phyloP scores from a whole-genome alignment of 2,113 vertebrate species.

The Archilochus colubris region DNA sequence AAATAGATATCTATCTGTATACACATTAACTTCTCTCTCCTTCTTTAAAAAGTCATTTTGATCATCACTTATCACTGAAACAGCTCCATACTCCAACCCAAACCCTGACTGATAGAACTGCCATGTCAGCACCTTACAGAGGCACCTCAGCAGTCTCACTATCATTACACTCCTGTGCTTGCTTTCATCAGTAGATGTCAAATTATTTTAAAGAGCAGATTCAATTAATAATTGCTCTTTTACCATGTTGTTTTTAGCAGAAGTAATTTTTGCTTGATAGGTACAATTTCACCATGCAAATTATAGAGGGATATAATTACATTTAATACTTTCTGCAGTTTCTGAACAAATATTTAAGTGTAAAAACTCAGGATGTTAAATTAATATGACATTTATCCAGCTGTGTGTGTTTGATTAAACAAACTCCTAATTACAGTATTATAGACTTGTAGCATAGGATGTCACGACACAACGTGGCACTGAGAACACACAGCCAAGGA shows the following conservation, averaged over 20 bases:
- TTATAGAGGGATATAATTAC: background rate
- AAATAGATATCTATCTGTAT: too few species aligned
- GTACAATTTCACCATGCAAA: constrained; percentile 41
- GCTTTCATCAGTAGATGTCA: constrained; percentile 36
- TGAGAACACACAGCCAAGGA: background rate
- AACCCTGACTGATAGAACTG: background rate
- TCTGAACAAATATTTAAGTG: constrained; percentile 52
- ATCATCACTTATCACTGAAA: background rate
- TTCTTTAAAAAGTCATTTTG: background rate
- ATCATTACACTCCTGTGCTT: background rate
- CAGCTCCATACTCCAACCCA: background rate
- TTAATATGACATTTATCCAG: constrained; percentile 2
- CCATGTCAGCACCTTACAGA: constrained; percentile 1
- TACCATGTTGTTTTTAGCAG: constrained; percentile 33
- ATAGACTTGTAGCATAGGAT: background rate
- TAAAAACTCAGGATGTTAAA: constrained; percentile 4
- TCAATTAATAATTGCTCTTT: constrained; percentile 56
- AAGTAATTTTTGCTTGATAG: constrained; percentile 44
- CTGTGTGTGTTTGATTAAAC: background rate
- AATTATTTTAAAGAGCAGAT: constrained; percentile 43
- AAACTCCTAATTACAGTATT: background rate
- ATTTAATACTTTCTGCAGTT: constrained; percentile 33
- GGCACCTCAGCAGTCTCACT: background rate
- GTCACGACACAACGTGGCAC: background rate
- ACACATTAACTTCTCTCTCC: background rate